phyloP scores from a whole-genome alignment of 2,888 invertebrate genomes.

The Amblyteles armatorius region DNA sequence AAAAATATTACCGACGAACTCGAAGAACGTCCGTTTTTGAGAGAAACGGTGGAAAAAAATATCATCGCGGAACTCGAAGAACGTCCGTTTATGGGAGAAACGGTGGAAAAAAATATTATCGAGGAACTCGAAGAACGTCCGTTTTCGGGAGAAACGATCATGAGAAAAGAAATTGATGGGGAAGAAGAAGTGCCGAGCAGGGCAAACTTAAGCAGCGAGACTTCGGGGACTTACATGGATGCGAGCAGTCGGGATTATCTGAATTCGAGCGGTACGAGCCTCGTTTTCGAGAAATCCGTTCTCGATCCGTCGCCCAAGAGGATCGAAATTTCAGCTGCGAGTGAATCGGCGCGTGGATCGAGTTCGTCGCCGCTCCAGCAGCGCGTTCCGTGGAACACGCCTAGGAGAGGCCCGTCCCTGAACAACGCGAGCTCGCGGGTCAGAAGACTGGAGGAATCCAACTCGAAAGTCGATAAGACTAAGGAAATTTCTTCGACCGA shows the following conservation, averaged over 20 bases:
- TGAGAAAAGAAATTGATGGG: background rate
- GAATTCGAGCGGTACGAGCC: slow-evolving; percentile 28
- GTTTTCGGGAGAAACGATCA: slow-evolving; percentile 7
- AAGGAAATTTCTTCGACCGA: background rate
- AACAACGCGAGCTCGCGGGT: background rate
- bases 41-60: background rate
- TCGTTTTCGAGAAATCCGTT: slow-evolving; percentile 32
- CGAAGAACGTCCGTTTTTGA: background rate
- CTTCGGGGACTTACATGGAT: slow-evolving; percentile 65
- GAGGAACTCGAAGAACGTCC: background rate
- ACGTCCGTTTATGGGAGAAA: background rate
- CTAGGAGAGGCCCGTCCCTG: slow-evolving; percentile 49
- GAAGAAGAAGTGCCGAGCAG: slow-evolving; percentile 25
- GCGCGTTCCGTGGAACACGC: slow-evolving; percentile 39
- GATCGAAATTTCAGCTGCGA: background rate
- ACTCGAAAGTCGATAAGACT: background rate
- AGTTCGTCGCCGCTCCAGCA: slow-evolving; percentile 51
- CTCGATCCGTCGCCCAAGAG: slow-evolving; percentile 2
- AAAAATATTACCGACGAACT: no score
- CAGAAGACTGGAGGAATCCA: slow-evolving; percentile 12
- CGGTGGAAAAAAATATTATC: slow-evolving; percentile 3
- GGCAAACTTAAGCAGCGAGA: slow-evolving; percentile 54
- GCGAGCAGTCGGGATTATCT: slow-evolving; percentile 60
- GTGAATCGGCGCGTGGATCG: slow-evolving; percentile 59
- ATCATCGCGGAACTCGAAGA: background rate